Evolutionary conservation across 2,888 invertebrate species (phyloP).

Genomic region (Lamellibrachia columna): DNA sequence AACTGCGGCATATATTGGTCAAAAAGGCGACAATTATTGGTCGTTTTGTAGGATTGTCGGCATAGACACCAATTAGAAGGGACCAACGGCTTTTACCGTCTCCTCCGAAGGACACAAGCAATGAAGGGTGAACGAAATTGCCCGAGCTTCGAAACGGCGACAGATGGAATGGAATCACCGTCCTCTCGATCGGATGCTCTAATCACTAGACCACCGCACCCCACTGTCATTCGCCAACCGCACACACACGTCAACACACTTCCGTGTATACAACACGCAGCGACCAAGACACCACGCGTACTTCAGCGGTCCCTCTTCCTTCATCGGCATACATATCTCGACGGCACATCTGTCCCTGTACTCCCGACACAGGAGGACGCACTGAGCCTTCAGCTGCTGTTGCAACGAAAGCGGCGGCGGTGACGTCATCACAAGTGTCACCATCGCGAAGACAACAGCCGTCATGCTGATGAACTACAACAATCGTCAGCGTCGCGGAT

Average conservation of each 20-base stretch:
- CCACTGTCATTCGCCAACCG: neutral
- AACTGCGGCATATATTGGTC: no score
- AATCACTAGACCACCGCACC: no score
- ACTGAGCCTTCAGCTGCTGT: neutral
- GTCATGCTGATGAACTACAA: neutral
- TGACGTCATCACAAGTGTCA: neutral
- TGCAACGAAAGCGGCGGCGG: neutral
- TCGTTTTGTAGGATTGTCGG: no score
- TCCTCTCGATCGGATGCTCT: no score
- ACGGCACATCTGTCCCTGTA: neutral
- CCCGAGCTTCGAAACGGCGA: no score
- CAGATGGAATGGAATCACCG: no score
- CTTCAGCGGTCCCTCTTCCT: neutral
- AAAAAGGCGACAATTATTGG: no score
- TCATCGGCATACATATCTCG: neutral
- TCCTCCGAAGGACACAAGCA: no score
- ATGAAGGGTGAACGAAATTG: no score
- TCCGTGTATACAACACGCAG: neutral
- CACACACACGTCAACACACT: neutral
- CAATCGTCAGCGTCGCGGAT: neutral
- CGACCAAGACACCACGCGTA: neutral
- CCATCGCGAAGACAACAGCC: neutral
- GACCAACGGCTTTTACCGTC: no score
- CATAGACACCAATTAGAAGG: no score
- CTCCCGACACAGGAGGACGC: neutral